These are phyloP conservation scores for Drosophila kanapiae DNA, from an alignment of 1,140 invertebrate species.

Conservation along the genomic window DNA sequence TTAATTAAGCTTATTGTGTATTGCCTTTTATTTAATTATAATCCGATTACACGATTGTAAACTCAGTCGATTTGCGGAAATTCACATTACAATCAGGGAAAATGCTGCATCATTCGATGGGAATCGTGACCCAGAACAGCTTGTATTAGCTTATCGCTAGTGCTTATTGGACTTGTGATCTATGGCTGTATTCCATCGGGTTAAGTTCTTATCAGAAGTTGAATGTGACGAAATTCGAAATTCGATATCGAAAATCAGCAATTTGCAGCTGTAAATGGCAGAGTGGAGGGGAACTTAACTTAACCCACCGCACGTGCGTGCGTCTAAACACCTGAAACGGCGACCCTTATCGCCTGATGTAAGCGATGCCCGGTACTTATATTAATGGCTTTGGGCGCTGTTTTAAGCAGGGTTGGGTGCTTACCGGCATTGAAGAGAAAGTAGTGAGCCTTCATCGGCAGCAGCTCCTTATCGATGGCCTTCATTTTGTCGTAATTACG, in stretches of 20 bases:
- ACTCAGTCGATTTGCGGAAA: slow-evolving; percentile 2
- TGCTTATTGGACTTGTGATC: slow-evolving; percentile 11
- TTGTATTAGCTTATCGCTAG: slow-evolving; percentile 30
- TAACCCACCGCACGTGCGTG: slow-evolving; percentile 33
- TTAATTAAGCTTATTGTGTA: background rate
- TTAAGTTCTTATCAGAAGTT: slow-evolving; percentile 34
- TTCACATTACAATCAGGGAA: slow-evolving; percentile 7
- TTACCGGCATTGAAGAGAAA: slow-evolving; percentile 95
- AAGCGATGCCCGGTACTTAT: slow-evolving; percentile 32
- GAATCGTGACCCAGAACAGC: slow-evolving; percentile 20
- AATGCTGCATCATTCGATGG: slow-evolving; percentile 11
- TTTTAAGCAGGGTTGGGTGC: slow-evolving; percentile 7
- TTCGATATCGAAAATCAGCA: slow-evolving; percentile 4
- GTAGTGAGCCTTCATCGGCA: slow-evolving; percentile 95
- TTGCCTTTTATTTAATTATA: background rate
- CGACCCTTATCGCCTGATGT: slow-evolving; percentile 41
- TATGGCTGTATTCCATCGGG: background rate
- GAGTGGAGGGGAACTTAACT: background rate
- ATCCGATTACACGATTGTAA: background rate
- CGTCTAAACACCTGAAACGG: slow-evolving; percentile 4
- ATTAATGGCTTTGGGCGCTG: slow-evolving; percentile 34
- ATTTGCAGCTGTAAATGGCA: background rate
- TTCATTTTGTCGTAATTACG: slow-evolving; percentile 59
- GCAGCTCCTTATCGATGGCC: slow-evolving; percentile 89
- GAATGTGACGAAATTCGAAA: slow-evolving; percentile 4